phyloP scores from a whole-genome alignment of 2,888 invertebrate species.

The Aphidius colemani region DNA sequence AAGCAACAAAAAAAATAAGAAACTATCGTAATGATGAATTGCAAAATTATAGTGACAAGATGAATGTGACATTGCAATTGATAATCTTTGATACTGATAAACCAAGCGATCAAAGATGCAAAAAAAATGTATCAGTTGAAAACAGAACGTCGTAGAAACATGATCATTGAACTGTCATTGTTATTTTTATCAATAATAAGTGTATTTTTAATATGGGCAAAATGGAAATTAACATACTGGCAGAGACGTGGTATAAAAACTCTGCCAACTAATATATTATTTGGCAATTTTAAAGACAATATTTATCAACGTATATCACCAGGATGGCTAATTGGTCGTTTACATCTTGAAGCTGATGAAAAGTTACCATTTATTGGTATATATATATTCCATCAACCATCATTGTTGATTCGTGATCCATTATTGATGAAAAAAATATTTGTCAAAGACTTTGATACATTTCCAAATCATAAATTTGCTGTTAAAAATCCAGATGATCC shows the following conservation, averaged over 20 bases:
- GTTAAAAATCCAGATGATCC: conserved; percentile 49
- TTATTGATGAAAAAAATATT: conserved; percentile 60
- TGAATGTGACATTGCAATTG: too few species aligned
- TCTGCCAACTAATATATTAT: conserved; percentile 39
- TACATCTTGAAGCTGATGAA: conserved; percentile 33
- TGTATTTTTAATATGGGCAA: conserved; percentile 38
- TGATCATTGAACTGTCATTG: conserved; percentile 19
- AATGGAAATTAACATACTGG: conserved; percentile 42
- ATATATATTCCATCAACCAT: conserved; percentile 60
- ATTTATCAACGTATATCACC: conserved; percentile 32
- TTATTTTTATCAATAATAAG: not conserved
- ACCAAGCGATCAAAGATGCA: too few species aligned
- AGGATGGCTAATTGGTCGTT: conserved; percentile 33
- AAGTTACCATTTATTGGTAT: conserved; percentile 55
- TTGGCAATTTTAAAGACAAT: conserved; percentile 42
- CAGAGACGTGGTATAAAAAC: conserved; percentile 40
- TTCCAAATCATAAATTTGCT: conserved; percentile 57
- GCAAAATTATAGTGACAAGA: too few species aligned
- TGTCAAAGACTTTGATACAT: conserved; percentile 61
- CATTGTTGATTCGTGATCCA: conserved; percentile 58
- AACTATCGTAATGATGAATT: too few species aligned
- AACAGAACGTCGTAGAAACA: too few species aligned
- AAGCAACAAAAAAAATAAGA: too few species aligned
- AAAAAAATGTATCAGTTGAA: too few species aligned
- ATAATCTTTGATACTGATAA: too few species aligned